Conservation (phyloP, 2,888 invertebrate genomes). For the Agrotis exclamationis region DNA sequence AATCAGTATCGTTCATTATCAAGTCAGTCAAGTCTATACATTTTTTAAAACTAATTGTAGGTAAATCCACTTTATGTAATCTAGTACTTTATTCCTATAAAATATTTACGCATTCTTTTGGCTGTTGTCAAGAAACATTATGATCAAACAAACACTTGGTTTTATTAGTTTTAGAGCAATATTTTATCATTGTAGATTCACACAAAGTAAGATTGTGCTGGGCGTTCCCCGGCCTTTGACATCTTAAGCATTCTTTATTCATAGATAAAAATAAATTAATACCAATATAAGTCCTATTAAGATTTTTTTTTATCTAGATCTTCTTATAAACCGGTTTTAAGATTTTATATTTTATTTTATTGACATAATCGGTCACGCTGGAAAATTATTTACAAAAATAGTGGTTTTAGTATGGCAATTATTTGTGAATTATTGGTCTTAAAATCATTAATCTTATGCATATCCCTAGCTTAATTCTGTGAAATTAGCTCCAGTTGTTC, state of each 20-base stretch:
- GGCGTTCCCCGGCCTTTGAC: slow-evolving; percentile 55
- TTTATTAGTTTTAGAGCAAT: slow-evolving; percentile 43
- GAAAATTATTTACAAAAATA: slow-evolving; percentile 14
- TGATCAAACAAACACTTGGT: slow-evolving; percentile 27
- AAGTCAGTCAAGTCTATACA: not conserved
- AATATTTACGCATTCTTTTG: slow-evolving; percentile 22
- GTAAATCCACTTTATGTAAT: not conserved
- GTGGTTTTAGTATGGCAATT: slow-evolving; percentile 20
- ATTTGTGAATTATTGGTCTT: slow-evolving; percentile 21
- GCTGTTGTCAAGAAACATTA: slow-evolving; percentile 14
- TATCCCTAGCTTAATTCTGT: slow-evolving; percentile 15
- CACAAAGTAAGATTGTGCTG: slow-evolving; percentile 47
- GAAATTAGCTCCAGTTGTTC: slow-evolving; percentile 23
- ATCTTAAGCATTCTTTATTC: slow-evolving; percentile 54
- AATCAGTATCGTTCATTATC: slow-evolving; percentile 31
- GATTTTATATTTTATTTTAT: slow-evolving; percentile 26
- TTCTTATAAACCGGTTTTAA: slow-evolving; percentile 35
- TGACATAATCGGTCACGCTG: slow-evolving; percentile 30
- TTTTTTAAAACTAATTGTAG: not conserved
- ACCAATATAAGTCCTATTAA: slow-evolving; percentile 39
- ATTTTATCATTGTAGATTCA: slow-evolving; percentile 54
- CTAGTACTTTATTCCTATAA: not conserved
- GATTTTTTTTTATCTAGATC: slow-evolving; percentile 54
- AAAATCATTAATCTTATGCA: slow-evolving; percentile 1
- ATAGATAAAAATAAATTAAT: slow-evolving; percentile 56